Evolutionary conservation across 2,888 invertebrate species (phyloP).

Genomic region (Chymomyza fuscimana): DNA sequence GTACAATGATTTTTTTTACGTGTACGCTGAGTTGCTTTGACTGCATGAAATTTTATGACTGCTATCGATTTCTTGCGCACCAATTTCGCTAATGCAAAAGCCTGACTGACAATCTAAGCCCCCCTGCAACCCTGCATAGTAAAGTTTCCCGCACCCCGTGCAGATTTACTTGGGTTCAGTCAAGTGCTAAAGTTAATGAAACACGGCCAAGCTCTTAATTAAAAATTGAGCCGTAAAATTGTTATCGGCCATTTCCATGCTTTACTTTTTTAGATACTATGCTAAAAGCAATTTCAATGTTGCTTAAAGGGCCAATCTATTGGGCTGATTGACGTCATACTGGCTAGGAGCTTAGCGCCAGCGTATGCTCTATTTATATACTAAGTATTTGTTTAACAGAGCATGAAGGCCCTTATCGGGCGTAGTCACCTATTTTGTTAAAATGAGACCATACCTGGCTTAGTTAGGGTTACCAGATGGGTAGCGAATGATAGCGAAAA

Average conservation of each 20-base stretch:
- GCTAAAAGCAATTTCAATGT: background rate
- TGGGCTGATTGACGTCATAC: background rate
- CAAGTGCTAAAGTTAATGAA: constrained; percentile 25
- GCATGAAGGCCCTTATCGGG: background rate
- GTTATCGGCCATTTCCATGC: background rate
- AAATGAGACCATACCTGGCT: background rate
- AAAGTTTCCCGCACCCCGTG: background rate
- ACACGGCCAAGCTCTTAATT: constrained; percentile 22
- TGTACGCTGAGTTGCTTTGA: background rate
- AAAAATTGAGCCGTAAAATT: constrained; percentile 3
- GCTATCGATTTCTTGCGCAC: constrained; percentile 52
- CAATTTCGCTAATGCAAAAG: background rate
- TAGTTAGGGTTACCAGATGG: background rate
- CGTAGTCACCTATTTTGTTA: background rate
- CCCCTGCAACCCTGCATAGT: background rate
- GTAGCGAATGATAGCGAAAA: too few species aligned
- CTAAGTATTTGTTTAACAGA: background rate
- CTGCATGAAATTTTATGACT: constrained; percentile 56
- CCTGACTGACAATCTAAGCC: constrained; percentile 13
- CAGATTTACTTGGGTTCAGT: background rate
- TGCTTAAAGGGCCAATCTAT: background rate
- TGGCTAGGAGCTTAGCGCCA: background rate
- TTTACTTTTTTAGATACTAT: background rate
- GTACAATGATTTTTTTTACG: constrained; percentile 34
- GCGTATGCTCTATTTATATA: background rate